Evolutionary conservation across 2,888 invertebrate species (phyloP), one percentile per base, ranked within the genome.

Genomic region (Yponomeuta plumbellus): DNA sequence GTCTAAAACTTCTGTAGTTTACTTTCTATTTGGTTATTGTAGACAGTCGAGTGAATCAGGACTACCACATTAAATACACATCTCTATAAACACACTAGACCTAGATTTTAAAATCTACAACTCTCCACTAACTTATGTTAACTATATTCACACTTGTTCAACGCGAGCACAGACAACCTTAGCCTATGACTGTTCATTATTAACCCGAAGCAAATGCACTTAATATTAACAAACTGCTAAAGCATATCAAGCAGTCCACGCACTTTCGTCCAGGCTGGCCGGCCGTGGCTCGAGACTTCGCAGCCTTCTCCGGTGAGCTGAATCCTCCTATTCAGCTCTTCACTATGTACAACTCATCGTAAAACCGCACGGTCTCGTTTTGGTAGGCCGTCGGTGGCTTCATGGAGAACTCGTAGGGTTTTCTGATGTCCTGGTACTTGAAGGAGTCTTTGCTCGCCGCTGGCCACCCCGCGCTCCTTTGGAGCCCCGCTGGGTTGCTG

Each of bases 401-500:
- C 61, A 66, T 61, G 62, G 34, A 5, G 68, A 71, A 75, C 65
- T 63, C 59, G 17, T 3, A 52, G 11, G 81, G 78, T 34, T 67
- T 72, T 20, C 71, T 71, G 26, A 88, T 79, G 59, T 80, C 76
- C 69, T 82, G 79, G 70, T 81, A 83, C 61, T 70, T 69, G 10
- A 76, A 66, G 17, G 71, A 63, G 2, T 66, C 67, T 4, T 70
- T 59, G 23, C 69, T 70, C 56, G 75, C 74, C 1, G 80, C 69
- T n/a, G 77, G 78, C 86, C 85, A 87, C 2, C 56, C 64, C 5
- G 67, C 67, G 3, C 72, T 66, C n/a, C 72, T 71, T 70, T 78
- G 79, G n/a, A 34, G 17, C 6, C 59, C 65, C 11, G 76, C 74
- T 26, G 85, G 86, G 22, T 80, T 71, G 61, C 87, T 86, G 76